Conservation (phyloP, 2,113 vertebrate genomes). For the Micronisus gabar region DNA sequence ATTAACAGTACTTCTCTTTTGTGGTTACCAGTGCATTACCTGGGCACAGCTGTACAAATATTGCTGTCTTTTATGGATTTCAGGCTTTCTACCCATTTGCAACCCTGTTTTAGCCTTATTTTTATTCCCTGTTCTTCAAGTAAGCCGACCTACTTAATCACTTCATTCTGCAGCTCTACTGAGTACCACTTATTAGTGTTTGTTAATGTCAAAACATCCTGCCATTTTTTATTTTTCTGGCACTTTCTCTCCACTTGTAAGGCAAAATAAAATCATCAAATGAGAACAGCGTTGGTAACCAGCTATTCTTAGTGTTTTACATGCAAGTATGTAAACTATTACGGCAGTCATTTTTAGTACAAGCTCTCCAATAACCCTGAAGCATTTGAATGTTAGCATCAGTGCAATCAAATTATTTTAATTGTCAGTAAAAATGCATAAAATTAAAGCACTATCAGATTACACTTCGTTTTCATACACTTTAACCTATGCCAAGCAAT, state of each 20-base stretch:
- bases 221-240: not conserved
- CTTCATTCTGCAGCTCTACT: not conserved
- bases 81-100: not conserved
- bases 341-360: not conserved
- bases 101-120: not conserved
- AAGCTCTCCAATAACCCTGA: not conserved
- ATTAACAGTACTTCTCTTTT: not conserved
- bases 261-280: not conserved
- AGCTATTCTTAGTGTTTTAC: not conserved
- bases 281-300: not conserved
- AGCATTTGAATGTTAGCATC: not conserved
- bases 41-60: not conserved
- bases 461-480: not conserved
- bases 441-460: not conserved
- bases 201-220: constrained; percentile 3
- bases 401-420: not conserved
- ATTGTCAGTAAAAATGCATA: constrained; percentile 4
- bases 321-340: not conserved
- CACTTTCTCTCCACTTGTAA: not conserved
- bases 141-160: constrained; percentile 29
- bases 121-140: not conserved
- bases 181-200: not conserved
- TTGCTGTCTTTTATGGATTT: not conserved
- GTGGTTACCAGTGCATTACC: not conserved
- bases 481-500: not conserved